These are phyloP conservation scores for Endomychus coccineus DNA, from an alignment of 2,888 invertebrate species.

Conservation along the genomic window DNA sequence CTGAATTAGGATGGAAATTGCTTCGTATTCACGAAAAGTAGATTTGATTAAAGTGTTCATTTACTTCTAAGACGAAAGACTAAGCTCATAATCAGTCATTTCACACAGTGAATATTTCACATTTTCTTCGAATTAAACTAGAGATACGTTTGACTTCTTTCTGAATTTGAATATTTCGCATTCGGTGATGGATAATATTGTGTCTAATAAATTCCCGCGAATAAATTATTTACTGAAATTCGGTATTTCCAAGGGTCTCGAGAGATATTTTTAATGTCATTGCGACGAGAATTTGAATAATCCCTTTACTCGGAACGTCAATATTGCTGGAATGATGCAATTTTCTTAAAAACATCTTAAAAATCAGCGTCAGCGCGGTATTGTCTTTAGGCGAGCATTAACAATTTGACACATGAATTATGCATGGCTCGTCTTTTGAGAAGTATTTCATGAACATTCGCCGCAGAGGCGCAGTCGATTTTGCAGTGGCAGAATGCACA, in stretches of 20 bases:
- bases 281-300: constrained; percentile 18
- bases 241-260: not conserved
- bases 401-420: constrained; percentile 36
- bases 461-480: not conserved
- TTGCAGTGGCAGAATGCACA: not conserved
- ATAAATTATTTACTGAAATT: not conserved
- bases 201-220: too few species aligned
- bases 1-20: too few species aligned
- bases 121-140: too few species aligned
- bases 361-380: constrained; percentile 30
- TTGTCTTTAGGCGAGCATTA: constrained; percentile 36
- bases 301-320: constrained; percentile 23
- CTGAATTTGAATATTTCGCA: too few species aligned
- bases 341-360: constrained; percentile 26
- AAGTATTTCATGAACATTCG: constrained; percentile 9
- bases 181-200: too few species aligned
- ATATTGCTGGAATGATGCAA: constrained; percentile 22
- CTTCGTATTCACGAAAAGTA: too few species aligned
- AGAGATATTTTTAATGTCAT: constrained; percentile 8
- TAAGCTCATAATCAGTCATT: too few species aligned
- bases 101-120: too few species aligned
- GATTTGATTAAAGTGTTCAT: too few species aligned
- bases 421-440: constrained; percentile 32
- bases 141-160: too few species aligned
- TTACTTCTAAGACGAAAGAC: too few species aligned